Evolutionary conservation across 2,797 vertebrate genomes (phyloP), one percentile per base, ranked within the genome.

Genomic region (Sebastes paucispinis): DNA sequence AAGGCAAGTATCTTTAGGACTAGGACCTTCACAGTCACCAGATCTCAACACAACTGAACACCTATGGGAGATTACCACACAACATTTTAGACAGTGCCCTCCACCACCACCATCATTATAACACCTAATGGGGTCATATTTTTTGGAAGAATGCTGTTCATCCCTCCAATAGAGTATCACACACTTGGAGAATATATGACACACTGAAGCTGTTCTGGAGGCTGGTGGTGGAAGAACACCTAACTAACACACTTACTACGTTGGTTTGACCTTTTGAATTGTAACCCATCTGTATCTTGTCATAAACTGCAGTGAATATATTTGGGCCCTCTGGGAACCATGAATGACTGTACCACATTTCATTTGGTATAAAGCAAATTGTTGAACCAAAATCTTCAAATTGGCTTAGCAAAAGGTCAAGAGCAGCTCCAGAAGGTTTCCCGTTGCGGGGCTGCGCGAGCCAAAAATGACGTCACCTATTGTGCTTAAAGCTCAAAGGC

Each of bases 1-100:
- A 99, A 99, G 97, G 98, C 95, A 89, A 87, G 93, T 69, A 8
- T 24, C 57, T 24, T 25, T 8, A 54, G 8, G 2, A 8, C 50
- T 52, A n/a, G 8, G 50, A 10, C 20, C 50, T 52, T 52, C 50
- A 52, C 50, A n/a, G 50, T 20, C 8, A 52, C 20, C 8, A 52
- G 50, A 52, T 52, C 20, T n/a, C 50, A 52, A 52, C 50, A 18
- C 18, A 10, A 7, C 18, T 52, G 16, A 50, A 50, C 43, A 18
- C 43, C 43, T 50, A 50, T 50, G 7, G 43, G 43, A 50, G 43
- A 50, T 50, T 50, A 18, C 16, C 16, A 50, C 43, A 50, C 43
- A 50, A 50, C 16, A 18, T 50, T 50, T 50, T 50, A 50, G 43
- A 50, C 12, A 25, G 54, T 57, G 54, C 54, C 25, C 55, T 58